Conservation (phyloP, 2,797 vertebrate genomes). For the Glossophaga mutica region DNA sequence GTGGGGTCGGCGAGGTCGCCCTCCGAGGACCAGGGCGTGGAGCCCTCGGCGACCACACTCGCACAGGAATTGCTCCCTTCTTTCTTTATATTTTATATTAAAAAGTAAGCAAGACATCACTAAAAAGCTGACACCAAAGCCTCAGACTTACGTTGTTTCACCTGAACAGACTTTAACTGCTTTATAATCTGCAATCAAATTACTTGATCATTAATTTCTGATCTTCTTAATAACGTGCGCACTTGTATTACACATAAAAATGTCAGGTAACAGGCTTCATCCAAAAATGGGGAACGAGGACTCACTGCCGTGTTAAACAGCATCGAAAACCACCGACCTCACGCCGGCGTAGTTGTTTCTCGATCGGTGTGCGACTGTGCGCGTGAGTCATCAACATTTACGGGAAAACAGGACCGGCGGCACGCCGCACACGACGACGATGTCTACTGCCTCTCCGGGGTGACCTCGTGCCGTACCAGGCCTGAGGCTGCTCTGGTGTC, state of each 20-base stretch:
- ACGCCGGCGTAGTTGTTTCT: not conserved
- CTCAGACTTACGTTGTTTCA: not conserved
- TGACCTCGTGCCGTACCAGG: not conserved
- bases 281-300: not conserved
- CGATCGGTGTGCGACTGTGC: not conserved
- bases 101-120: conserved; percentile 21
- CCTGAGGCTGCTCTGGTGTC: not conserved
- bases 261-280: not conserved
- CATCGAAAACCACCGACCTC: not conserved
- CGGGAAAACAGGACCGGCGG: not conserved
- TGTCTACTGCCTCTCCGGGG: not conserved
- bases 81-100: not conserved
- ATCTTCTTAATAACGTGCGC: not conserved
- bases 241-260: not conserved
- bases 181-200: conserved; percentile 39
- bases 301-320: not conserved
- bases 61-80: not conserved
- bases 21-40: not conserved
- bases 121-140: conserved; percentile 10
- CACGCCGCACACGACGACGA: not conserved
- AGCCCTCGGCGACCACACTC: not conserved
- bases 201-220: not conserved
- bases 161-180: not conserved
- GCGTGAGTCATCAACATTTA: not conserved
- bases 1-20: not conserved